phyloP scores from a whole-genome alignment of 2,888 invertebrate genomes.

The Micropterix aruncella region DNA sequence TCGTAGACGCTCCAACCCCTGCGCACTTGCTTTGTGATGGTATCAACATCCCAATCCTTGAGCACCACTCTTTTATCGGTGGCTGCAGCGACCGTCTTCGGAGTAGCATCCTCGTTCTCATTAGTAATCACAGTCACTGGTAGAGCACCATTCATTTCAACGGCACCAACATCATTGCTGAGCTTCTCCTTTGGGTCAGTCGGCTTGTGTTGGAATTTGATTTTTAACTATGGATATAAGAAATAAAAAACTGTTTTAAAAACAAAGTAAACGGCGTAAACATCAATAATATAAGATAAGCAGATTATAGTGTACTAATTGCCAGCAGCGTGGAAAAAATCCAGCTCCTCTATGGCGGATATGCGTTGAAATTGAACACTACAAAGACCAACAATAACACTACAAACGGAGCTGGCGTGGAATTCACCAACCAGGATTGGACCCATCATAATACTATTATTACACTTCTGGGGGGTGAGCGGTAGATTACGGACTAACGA shows the following conservation, averaged over 20 bases:
- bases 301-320: no score
- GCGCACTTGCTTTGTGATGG: conserved; percentile 30
- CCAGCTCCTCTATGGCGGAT: no score
- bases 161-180: neutral
- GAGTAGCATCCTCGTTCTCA: neutral
- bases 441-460: no score
- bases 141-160: conserved; percentile 15
- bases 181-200: neutral
- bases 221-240: conserved; percentile 1
- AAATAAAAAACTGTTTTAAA: neutral
- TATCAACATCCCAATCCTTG: conserved; percentile 24
- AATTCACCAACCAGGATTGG: no score
- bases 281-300: no score
- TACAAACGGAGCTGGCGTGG: no score
- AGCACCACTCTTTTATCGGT: conserved; percentile 14
- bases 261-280: no score
- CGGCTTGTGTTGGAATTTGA: conserved; percentile 2
- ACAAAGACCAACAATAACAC: no score
- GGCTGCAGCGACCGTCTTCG: neutral
- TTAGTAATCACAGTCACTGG: neutral
- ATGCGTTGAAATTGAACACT: no score
- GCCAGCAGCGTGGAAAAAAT: no score
- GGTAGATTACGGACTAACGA: no score
- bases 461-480: no score
- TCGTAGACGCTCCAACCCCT: conserved; percentile 69